Evolutionary conservation across 2,113 vertebrate genomes (phyloP), one percentile per base, ranked within the genome.

Genomic region (Recurvirostra avosetta): DNA sequence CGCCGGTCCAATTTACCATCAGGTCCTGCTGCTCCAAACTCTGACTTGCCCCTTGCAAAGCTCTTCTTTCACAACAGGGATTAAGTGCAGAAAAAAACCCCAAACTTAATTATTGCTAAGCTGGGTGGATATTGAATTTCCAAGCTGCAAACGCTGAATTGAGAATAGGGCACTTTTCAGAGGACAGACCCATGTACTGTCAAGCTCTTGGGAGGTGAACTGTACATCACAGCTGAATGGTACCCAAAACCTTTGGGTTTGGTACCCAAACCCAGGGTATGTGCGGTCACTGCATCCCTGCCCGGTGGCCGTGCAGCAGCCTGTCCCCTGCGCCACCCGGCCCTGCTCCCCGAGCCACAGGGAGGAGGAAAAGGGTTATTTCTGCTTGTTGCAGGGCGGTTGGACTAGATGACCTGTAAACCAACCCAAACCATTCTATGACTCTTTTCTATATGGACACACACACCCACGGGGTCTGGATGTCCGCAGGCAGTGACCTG

Each of bases 251-350:
- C 11, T 0, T 12, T 45, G 45, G 45, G 45, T 45, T 17, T 45
- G 45, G 45, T 9, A 45, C 18, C 7, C 45, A 45, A 45, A 12
- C 29, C 34, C 34, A 20, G 14, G 15, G 17, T 8, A 27, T 30
- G 12, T 7, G n/a, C 2, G 1, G 15, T 2, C 45, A 41, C 26
- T 0, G 1, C 81, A 52, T 11, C 49, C 49, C 50, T 18, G 55
- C 19, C 25, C 1, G 2, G 52, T 5, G 16, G 19, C 50, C 8
- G 2, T 3, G 40, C 32, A 8, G n/a, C 71, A 77, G 34, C 36
- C 41, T 14, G 4, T 18, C 23, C 45, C 34, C 66, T 17, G 27
- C 1, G 6, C 8, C 1, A 0, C 36, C 29, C 0, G 0, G 52
- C 38, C 29, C 40, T 25, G 50, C 81, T 38, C 26, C 29, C 34